A percentile compares a stretch with the other conserved stretches of the same genome.
phyloP scores from a whole-genome alignment of 2,888 invertebrate species.

The Argyresthia goedartella region DNA sequence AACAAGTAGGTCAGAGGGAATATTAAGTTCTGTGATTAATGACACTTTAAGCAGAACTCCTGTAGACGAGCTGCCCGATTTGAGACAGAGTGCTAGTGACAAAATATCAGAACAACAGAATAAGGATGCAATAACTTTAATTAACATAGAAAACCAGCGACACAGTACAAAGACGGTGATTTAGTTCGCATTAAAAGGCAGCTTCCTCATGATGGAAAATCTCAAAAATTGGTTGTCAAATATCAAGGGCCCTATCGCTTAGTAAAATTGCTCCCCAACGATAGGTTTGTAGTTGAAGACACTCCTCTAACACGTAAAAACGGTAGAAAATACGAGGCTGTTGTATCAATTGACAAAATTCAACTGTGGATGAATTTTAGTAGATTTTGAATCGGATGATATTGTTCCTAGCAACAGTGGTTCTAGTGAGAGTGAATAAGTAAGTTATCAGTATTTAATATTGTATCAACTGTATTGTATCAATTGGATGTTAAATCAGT shows the following conservation, averaged over 20 bases:
- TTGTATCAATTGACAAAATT: no score
- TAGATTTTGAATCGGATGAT: no score
- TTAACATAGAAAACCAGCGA: not conserved
- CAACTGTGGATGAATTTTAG: no score
- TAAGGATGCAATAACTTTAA: not conserved
- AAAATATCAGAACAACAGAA: not conserved
- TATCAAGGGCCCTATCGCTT: conserved; percentile 5
- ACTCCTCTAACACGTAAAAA: not conserved
- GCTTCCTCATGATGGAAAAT: not conserved
- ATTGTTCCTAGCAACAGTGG: no score
- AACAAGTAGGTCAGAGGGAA: not conserved
- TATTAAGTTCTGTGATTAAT: not conserved
- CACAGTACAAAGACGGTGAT: not conserved
- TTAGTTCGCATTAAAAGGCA: not conserved
- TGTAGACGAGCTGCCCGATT: not conserved
- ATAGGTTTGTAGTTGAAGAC: not conserved
- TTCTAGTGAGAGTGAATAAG: no score
- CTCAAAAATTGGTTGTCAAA: not conserved
- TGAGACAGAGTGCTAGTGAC: not conserved
- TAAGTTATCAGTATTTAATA: no score
- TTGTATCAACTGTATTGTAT: no score
- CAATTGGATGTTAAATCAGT: no score
- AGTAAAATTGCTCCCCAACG: not conserved
- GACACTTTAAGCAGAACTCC: not conserved
- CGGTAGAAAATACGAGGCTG: not conserved